A percentile compares a stretch with the other conserved stretches of the same genome.
Evolutionary conservation across 1,140 invertebrate genomes (phyloP).

Genomic region (Cecropterus lyciades): DNA sequence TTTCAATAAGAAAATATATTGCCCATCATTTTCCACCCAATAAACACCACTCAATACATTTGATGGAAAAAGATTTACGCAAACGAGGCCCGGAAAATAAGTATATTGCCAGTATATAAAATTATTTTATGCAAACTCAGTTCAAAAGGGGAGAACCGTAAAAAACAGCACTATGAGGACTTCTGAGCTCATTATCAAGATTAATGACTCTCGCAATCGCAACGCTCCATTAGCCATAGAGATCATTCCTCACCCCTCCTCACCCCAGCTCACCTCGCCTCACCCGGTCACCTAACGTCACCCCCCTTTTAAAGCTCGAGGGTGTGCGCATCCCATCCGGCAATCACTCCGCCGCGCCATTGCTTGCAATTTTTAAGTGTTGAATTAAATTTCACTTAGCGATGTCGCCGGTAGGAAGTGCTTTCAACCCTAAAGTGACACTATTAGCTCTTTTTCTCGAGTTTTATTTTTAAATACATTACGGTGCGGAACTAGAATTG

Average conservation of each 20-base stretch:
- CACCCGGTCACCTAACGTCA: slow-evolving; percentile 5
- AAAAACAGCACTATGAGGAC: slow-evolving; percentile 29
- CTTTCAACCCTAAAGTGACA: slow-evolving; percentile 7
- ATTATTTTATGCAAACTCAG: background rate
- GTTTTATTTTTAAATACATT: background rate
- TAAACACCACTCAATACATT: background rate
- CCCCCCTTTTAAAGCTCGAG: slow-evolving; percentile 10
- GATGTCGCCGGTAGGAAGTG: background rate
- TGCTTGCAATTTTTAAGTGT: slow-evolving; percentile 29
- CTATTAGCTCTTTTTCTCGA: slow-evolving; percentile 1
- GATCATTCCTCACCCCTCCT: slow-evolving; percentile 26
- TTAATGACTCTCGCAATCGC: slow-evolving; percentile 30
- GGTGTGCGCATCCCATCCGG: background rate
- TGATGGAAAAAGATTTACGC: background rate
- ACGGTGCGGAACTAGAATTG: no score
- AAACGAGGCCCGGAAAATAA: background rate
- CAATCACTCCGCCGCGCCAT: background rate
- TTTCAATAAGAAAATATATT: no score
- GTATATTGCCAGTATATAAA: slow-evolving; percentile 2
- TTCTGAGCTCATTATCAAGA: slow-evolving; percentile 33
- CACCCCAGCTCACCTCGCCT: slow-evolving; percentile 20
- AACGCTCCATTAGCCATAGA: slow-evolving; percentile 30
- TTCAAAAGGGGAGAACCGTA: slow-evolving; percentile 7
- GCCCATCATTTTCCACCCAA: no score
- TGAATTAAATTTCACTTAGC: slow-evolving; percentile 31